phyloP scores from a whole-genome alignment of 2,797 vertebrate genomes.

The Channa striata region DNA sequence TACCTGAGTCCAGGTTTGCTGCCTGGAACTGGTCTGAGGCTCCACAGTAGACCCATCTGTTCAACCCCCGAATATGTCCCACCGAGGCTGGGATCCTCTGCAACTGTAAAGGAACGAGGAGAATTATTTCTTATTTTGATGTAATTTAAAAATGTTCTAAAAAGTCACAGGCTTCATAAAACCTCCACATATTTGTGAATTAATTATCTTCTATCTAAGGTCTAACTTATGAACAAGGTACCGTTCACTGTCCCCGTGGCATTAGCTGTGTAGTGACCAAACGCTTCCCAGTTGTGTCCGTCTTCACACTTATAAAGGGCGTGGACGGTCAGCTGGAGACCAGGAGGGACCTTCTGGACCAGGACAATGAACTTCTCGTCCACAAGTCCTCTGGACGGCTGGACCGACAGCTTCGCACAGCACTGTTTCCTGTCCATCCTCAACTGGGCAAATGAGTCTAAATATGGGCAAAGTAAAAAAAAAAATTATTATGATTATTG shows the following conservation, averaged over 20 bases:
- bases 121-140: neutral
- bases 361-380: conserved; percentile 74
- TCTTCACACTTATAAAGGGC: conserved; percentile 72
- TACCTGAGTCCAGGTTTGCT: conserved; percentile 79
- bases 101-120: conserved; percentile 63
- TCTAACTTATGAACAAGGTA: too few relatives aligned
- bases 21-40: conserved; percentile 80
- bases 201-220: neutral
- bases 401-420: conserved; percentile 64
- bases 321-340: conserved; percentile 67
- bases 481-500: too few relatives aligned
- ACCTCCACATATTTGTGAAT: neutral
- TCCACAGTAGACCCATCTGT: conserved; percentile 84
- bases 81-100: conserved; percentile 74
- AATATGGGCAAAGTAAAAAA: neutral
- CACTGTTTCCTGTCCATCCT: conserved; percentile 46
- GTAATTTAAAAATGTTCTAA: neutral
- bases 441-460: neutral
- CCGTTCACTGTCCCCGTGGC: conserved; percentile 71
- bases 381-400: conserved; percentile 73
- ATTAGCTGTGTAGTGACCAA: conserved; percentile 73
- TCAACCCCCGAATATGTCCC: conserved; percentile 82
- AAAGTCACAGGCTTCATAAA: neutral
- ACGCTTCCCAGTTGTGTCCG: conserved; percentile 77
- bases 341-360: conserved; percentile 58